Evolutionary conservation across 2,113 vertebrate species (phyloP), one percentile per base, ranked within the genome.

Genomic region (Sprattus sprattus): DNA sequence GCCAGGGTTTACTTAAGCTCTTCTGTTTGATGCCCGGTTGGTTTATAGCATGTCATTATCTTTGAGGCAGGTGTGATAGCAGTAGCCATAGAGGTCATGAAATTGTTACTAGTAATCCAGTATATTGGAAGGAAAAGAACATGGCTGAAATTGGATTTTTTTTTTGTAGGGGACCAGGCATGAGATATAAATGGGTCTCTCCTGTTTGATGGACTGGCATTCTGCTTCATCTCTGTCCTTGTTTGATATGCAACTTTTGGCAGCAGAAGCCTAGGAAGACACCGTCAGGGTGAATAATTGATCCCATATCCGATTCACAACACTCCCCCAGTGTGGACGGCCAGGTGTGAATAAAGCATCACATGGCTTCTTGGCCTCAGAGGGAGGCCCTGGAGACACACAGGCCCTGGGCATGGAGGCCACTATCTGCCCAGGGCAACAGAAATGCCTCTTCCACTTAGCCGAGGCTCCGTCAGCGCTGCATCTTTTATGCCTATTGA

Each of bases 401-500:
- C 71, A 5, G 71, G 28, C 71, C 71, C 15, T 78, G 71, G 71
- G 71, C 71, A 15, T 11, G 71, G 28, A 78, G 32, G 71, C 71
- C 28, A 15, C 1, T 10, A 9, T 25, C 13, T 15, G 32, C 10
- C 71, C 3, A 4, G 28, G 64, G n/a, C 64, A n/a, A n/a, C 2
- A n/a, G 64, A 67, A 67, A 67, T 5, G 13, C 71, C 6, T 28
- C 13, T 13, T 78, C 28, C 71, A 78, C 71, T 78, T 39, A 78
- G 28, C 71, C 2, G 15, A 16, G 71, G 28, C 71, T 2, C 25
- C 1, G 71, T 78, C 11, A 39, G 71, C 13, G 13, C 10, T 78
- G 71, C 71, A 78, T 78, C 71, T 78, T 78, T 78, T 78, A 78
- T 78, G 71, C 32, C 71, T 78, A 39, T 78, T 6, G 71, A 78